Evolutionary conservation across 2,888 invertebrate genomes (phyloP).

Genomic region (Altica lythri): DNA sequence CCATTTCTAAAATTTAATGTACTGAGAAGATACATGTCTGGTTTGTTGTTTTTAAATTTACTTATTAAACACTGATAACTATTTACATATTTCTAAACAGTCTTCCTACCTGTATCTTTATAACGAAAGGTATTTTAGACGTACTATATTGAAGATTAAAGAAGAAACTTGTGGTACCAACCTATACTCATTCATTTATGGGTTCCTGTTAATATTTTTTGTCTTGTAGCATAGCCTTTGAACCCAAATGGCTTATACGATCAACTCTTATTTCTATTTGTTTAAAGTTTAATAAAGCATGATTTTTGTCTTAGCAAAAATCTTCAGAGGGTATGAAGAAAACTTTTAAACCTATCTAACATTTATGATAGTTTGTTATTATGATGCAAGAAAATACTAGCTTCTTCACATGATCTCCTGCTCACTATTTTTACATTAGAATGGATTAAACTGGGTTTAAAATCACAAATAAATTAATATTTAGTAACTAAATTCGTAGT

Average conservation of each 20-base stretch:
- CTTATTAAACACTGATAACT: too few species aligned
- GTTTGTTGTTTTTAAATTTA: too few species aligned
- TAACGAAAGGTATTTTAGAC: too few species aligned
- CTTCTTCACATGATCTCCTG: conserved; percentile 1
- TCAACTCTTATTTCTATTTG: background rate
- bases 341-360: background rate
- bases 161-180: too few species aligned
- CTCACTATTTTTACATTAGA: background rate
- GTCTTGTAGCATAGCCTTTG: conserved; percentile 17
- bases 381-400: background rate
- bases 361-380: background rate
- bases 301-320: too few species aligned
- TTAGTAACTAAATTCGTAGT: background rate
- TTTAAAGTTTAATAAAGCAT: too few species aligned
- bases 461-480: background rate
- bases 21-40: conserved; percentile 5
- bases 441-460: background rate
- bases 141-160: too few species aligned
- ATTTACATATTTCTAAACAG: too few species aligned
- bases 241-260: conserved; percentile 11
- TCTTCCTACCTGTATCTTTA: too few species aligned
- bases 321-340: too few species aligned
- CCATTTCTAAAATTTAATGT: conserved; percentile 17
- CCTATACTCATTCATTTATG: conserved; percentile 3
- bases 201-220: conserved; percentile 12